Evolutionary conservation across 2,888 invertebrate genomes (phyloP), one percentile per base, ranked within the genome.

Genomic region (Oxystoma pomonae): DNA sequence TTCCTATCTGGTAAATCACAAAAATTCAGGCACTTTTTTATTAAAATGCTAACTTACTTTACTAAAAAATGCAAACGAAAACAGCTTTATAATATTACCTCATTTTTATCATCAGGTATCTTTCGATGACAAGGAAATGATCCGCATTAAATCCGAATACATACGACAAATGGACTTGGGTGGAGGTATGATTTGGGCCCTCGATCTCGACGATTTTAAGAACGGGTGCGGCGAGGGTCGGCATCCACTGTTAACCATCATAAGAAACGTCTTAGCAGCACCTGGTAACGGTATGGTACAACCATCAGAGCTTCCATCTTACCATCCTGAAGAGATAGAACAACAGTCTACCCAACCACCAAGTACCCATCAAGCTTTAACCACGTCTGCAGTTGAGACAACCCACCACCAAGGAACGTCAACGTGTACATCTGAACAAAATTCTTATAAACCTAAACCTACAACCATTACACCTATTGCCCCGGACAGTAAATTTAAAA

Each of bases 111-210:
- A n/a, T n/a, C 19, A 67, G 67, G 67, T 72, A 7, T 91, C 93
- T 1, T 96, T 86, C 73, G 96, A 96, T 75, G 94, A 96, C 74
- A 83, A 85, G 7, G 88, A 88, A 35, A 94, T 90, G 80, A 88
- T 96, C 55, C 84, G 86, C 66, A 85, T 84, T 68, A 96, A 96
- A 81, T 89, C 92, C 0, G 87, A 92, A 72, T 89, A 88, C 72
- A 87, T 94, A 49, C 86, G 91, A 66, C 84, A 88, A 16, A 83
- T 92, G 79, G 86, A 89, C 66, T 83, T 96, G 17, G 94, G 90
- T 16, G 94, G 94, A 63, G 94, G 92, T 17, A 94, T 94, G 94
- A 87, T 94, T 55, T 94, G 94, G 94, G 94, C 94, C 0, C 81
- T 94, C 49, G 94, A 94, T 81, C 85, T 94, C 69, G 94, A 95